Base-by-base conservation (phyloP, 2,797 vertebrate species). In the Cossypha niveicapilla region DNA sequence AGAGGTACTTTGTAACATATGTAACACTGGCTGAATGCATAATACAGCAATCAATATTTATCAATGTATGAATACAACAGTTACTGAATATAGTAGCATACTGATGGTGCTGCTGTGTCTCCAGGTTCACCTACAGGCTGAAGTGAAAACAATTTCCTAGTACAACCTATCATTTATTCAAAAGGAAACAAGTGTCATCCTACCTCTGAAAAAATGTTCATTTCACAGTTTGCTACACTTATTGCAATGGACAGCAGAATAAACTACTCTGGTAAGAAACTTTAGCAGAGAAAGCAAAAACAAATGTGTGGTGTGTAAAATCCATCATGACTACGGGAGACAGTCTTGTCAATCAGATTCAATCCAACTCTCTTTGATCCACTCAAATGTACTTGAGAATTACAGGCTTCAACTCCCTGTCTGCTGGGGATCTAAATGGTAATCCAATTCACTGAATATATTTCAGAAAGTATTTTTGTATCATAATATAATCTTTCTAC, bases 201-300 rank as follows among this genome's bases (percentile, higher is more conserved):
- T 34, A 56, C 10, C 15, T 62, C 53, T 41, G 57, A 53, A 89
- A 95, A 60, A 51, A 30, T 4, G 11, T 54, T 90, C 57, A 92
- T 95, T 92, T 92, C 92, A 78, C 91, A 84, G 83, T 37, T 88
- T 90, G 83, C 39, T 80, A 24, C 37, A 32, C 42, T 81, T 86
- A 72, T 0, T 41, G 35, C 76, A 92, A 23, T 8, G 75, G 83
- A 86, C 50, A 81, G 14, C 7, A 88, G 85, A 35, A 81, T 30
- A 60, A 94, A 42, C 72, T 57, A 32, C 15, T 76, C 60, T 18
- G 42, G 11, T 42, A 86, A 66, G 28, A 32, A 86, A 60, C 45
- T 48, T 70, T 1, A 76, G 67, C 42, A 66, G n/a, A 86, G 34
- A 62, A 65, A n/a, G 25, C 23, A 86, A 78, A 83, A 65, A 5